Base-by-base conservation (phyloP, 2,113 vertebrate species). In the Climacteris rufus region DNA sequence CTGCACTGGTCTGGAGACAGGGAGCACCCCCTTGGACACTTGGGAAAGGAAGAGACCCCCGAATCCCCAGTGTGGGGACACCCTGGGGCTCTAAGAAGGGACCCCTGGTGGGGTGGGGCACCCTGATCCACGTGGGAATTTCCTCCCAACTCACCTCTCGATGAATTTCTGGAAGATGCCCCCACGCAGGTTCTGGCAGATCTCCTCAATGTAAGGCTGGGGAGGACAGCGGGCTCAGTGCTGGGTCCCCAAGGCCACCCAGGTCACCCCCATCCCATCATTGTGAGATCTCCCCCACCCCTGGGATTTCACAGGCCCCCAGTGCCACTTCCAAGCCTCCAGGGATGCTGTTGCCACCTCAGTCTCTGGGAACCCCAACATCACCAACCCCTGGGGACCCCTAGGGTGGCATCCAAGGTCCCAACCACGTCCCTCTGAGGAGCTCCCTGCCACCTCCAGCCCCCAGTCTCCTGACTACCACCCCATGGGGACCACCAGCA, bases 181-280 rank as follows among this genome's bases (percentile, higher is more conserved):
- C 28, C 98, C 98, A 44, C 96, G 97, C 47, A 98, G 96, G 91
- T 98, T 98, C 91, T 98, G 98, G 89, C 98, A 98, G 60, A 98
- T 98, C 94, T 98, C 98, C 75, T 98, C 98, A 4, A 98, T 98
- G 93, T 98, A 98, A 6, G 98, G 98, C 98, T 98, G 74, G 13
- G 39, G 61, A 54, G 52, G 49, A 92, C 92, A 94, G 12, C 13
- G 39, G 53, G 85, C 54, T 95, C 84, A 98, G 12, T 0, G 15
- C 66, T 82, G 37, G 35, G 33, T 50, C 33, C 40, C 61, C 42
- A 22, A 16, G 21, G 65, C n/a, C 82, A 50, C 40, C 53, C 52
- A 47, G 28, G 19, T 37, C 81, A 77, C 56, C 60, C 2, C 6
- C 7, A 23, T 33, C 40, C 63, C 33, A 14, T 8, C n/a, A 2